phyloP scores from a whole-genome alignment of 1,140 invertebrate genomes.

The Musca domestica region DNA sequence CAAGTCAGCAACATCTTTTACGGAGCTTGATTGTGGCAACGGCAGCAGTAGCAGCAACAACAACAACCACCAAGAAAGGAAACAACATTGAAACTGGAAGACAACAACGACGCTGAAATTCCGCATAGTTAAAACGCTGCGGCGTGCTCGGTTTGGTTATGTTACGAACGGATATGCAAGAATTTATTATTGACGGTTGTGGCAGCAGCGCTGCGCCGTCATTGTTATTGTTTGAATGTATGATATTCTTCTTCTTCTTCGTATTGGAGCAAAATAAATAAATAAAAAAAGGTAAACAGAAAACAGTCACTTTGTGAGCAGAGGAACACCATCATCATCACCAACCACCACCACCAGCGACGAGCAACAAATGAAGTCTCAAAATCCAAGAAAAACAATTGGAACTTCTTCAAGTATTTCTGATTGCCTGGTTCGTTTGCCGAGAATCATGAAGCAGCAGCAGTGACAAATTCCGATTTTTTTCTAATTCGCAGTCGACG shows the following conservation, averaged over 20 bases:
- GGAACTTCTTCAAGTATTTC: neutral
- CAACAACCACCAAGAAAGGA: neutral
- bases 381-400: neutral
- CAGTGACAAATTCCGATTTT: neutral
- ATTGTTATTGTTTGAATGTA: neutral
- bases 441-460: constrained; percentile 13
- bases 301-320: too few species aligned
- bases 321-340: too few species aligned
- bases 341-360: neutral
- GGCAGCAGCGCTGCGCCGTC: neutral
- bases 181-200: neutral
- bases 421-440: neutral
- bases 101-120: neutral
- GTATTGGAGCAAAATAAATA: neutral
- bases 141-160: neutral
- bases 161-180: constrained; percentile 9
- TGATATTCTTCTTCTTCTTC: neutral
- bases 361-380: neutral
- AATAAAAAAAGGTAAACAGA: neutral
- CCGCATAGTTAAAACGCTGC: neutral
- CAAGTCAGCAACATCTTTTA: too few species aligned
- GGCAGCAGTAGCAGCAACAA: too few species aligned
- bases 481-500: too few species aligned
- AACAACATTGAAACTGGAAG: neutral
- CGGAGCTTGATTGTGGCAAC: too few species aligned